A percentile compares a stretch with the other conserved stretches of the same genome.
Evolutionary conservation across 2,113 vertebrate species (phyloP).

Genomic region (Catharus bicknelli): DNA sequence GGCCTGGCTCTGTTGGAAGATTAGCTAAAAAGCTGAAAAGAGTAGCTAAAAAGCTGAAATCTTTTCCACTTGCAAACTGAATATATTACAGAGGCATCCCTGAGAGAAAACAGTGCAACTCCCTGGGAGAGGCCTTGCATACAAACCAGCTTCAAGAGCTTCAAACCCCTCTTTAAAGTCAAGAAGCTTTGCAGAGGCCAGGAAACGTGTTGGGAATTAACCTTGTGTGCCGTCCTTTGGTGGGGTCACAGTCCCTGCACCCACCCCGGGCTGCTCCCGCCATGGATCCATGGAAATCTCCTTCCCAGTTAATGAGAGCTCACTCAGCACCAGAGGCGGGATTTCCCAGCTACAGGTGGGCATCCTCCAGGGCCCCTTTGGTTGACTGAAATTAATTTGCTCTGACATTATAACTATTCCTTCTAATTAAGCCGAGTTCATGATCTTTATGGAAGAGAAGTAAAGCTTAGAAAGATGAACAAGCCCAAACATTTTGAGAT

Average conservation of each 20-base stretch:
- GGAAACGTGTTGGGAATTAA: neutral
- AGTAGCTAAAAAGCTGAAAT: neutral
- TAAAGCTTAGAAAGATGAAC: conserved; percentile 39
- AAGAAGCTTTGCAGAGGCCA: neutral
- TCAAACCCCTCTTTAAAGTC: neutral
- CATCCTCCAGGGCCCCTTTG: conserved; percentile 13
- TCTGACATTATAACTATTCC: conserved; percentile 52
- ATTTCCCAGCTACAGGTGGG: neutral
- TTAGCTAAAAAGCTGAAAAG: neutral
- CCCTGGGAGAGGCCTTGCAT: neutral
- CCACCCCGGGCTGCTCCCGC: neutral
- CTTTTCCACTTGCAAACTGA: neutral
- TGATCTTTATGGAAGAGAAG: conserved; percentile 36
- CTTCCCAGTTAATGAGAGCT: neutral
- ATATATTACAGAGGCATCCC: neutral
- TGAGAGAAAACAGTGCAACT: neutral
- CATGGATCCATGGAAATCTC: neutral
- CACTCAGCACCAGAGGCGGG: fast-evolving
- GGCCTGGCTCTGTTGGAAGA: neutral
- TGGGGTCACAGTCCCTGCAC: fast-evolving
- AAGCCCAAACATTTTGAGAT: conserved; percentile 51
- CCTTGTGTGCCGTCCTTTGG: fast-evolving
- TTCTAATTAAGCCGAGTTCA: conserved; percentile 65
- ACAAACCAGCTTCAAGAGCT: neutral
- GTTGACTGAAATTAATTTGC: conserved; percentile 60